Evolutionary conservation across 1,140 invertebrate genomes (phyloP).

Genomic region (Delia radicum): DNA sequence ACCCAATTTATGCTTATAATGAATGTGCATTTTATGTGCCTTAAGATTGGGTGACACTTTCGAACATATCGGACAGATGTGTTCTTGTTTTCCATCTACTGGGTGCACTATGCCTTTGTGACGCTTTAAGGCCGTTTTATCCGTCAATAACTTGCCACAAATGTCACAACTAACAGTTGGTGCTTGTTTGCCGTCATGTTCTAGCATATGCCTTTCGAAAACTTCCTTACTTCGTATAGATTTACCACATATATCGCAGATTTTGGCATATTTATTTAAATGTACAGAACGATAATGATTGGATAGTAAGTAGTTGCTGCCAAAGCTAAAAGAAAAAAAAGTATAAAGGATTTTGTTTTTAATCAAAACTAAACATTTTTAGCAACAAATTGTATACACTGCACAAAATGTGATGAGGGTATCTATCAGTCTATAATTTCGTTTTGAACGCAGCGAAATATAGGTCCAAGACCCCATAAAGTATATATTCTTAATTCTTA

Average conservation of each 20-base stretch:
- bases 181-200: background rate
- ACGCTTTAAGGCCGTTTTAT: background rate
- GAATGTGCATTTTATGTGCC: conserved; percentile 48
- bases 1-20: conserved; percentile 42
- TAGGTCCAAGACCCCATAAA: no score
- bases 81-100: conserved; percentile 6
- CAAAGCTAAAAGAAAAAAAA: background rate
- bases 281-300: background rate
- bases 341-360: no score
- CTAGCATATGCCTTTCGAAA: background rate
- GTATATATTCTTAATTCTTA: no score
- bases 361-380: no score
- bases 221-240: background rate
- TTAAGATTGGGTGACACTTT: conserved; percentile 48
- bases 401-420: no score
- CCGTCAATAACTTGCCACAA: background rate
- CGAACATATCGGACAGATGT: conserved; percentile 42
- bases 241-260: conserved; percentile 8
- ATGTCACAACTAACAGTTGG: background rate
- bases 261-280: background rate
- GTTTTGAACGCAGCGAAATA: no score
- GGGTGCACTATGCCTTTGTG: background rate
- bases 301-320: background rate
- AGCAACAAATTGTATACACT: no score
- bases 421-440: no score